Percentiles rank a stretch among this genome's conserved stretches.
phyloP scores from a whole-genome alignment of 2,797 vertebrate genomes.

The Astyanax mexicanus region DNA sequence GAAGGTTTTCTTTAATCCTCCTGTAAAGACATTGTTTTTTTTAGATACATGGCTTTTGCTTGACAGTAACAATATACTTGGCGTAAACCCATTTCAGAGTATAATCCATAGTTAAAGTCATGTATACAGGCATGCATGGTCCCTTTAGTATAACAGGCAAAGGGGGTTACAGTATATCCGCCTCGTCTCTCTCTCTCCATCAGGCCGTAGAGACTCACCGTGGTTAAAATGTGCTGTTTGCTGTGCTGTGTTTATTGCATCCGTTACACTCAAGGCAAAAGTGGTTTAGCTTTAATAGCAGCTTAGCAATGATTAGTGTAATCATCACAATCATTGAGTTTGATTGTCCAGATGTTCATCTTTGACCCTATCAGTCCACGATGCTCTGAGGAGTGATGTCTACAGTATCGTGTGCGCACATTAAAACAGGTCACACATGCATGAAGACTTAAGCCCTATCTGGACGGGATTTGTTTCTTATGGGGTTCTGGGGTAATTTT shows the following conservation, averaged over 20 bases:
- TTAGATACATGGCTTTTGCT: too few species aligned
- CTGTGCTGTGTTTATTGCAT: conserved; percentile 49
- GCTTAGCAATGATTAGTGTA: conserved; percentile 48
- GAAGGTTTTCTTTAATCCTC: too few species aligned
- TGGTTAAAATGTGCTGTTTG: conserved; percentile 44
- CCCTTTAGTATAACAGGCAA: conserved; percentile 4
- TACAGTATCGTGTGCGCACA: background rate
- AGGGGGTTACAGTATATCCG: background rate
- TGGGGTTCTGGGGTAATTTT: too few species aligned
- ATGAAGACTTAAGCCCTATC: background rate
- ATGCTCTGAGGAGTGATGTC: background rate
- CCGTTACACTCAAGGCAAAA: conserved; percentile 51
- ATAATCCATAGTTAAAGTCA: background rate
- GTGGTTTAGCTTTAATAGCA: conserved; percentile 54
- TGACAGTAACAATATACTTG: too few species aligned
- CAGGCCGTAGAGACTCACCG: background rate
- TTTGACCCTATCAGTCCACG: background rate
- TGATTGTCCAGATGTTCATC: conserved; percentile 26
- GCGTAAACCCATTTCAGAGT: background rate
- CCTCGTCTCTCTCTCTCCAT: background rate
- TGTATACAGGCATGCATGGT: conserved; percentile 37
- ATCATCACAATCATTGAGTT: conserved; percentile 52
- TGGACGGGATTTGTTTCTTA: too few species aligned
- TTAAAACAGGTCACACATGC: conserved; percentile 13
- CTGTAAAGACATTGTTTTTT: too few species aligned